Evolutionary conservation across 2,888 invertebrate genomes (phyloP).

Genomic region (Rhingia rostrata): DNA sequence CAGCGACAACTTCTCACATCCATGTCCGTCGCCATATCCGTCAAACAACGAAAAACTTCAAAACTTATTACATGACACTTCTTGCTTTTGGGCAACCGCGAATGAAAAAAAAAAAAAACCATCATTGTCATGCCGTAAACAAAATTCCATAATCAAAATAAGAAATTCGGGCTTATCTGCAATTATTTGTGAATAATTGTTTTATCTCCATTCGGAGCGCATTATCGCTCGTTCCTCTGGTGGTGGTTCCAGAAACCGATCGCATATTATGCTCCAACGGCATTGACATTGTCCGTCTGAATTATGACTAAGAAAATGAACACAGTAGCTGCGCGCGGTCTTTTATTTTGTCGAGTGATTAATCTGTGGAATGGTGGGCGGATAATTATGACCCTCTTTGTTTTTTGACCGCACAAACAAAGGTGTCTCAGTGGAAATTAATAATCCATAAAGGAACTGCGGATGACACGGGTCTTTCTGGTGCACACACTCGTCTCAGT

Average conservation of each 20-base stretch:
- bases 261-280: slow-evolving; percentile 42
- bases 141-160: slow-evolving; percentile 51
- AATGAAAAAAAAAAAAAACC: slow-evolving; percentile 11
- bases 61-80: slow-evolving; percentile 44
- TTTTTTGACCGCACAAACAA: slow-evolving; percentile 47
- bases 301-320: slow-evolving; percentile 53
- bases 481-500: neutral
- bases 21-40: slow-evolving; percentile 33
- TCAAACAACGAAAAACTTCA: slow-evolving; percentile 9
- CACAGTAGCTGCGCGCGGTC: neutral
- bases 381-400: slow-evolving; percentile 71
- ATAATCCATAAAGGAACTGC: slow-evolving; percentile 60
- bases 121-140: slow-evolving; percentile 9
- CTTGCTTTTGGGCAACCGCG: slow-evolving; percentile 34
- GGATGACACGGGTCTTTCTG: slow-evolving; percentile 30
- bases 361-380: slow-evolving; percentile 51
- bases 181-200: slow-evolving; percentile 46
- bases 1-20: slow-evolving; percentile 20
- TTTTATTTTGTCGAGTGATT: slow-evolving; percentile 11
- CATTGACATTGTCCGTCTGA: slow-evolving; percentile 65
- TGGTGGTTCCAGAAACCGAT: slow-evolving; percentile 12
- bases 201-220: slow-evolving; percentile 55
- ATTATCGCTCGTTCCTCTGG: slow-evolving; percentile 53
- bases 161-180: slow-evolving; percentile 59
- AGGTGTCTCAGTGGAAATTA: slow-evolving; percentile 42